These are phyloP conservation scores for Rhynchotus rufescens DNA, from an alignment of 2,797 vertebrate genomes.

Conservation along the genomic window DNA sequence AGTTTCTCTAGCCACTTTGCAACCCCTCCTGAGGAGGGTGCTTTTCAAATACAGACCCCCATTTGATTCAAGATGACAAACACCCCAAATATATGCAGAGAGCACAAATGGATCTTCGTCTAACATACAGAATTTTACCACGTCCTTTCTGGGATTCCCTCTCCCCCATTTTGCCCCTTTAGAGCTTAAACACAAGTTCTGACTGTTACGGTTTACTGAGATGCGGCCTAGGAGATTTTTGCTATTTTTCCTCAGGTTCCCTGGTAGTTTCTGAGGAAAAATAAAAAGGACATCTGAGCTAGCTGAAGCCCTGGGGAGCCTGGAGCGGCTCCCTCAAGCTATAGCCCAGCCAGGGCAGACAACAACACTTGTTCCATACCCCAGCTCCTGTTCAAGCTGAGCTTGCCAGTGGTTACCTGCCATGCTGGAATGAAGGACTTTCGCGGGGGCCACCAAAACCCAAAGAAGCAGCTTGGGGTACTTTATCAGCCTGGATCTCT, in stretches of 20 bases:
- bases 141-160: neutral
- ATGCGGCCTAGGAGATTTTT: neutral
- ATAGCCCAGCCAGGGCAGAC: neutral
- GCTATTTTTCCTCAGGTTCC: neutral
- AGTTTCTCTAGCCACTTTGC: neutral
- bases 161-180: neutral
- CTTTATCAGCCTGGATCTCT: neutral
- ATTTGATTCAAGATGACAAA: neutral
- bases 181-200: neutral
- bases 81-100: neutral
- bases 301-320: neutral
- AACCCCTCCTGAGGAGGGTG: neutral
- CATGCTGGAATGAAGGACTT: neutral
- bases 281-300: neutral
- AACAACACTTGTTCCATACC: neutral
- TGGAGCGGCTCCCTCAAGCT: neutral
- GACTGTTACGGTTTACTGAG: neutral
- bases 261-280: neutral
- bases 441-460: neutral
- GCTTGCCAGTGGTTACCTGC: fast-evolving
- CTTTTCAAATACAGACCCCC: neutral
- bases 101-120: neutral
- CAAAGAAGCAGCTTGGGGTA: neutral
- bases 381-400: fast-evolving
- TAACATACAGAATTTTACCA: neutral